Conservation (phyloP, 2,113 vertebrate species). For the Caranx melampygus region DNA sequence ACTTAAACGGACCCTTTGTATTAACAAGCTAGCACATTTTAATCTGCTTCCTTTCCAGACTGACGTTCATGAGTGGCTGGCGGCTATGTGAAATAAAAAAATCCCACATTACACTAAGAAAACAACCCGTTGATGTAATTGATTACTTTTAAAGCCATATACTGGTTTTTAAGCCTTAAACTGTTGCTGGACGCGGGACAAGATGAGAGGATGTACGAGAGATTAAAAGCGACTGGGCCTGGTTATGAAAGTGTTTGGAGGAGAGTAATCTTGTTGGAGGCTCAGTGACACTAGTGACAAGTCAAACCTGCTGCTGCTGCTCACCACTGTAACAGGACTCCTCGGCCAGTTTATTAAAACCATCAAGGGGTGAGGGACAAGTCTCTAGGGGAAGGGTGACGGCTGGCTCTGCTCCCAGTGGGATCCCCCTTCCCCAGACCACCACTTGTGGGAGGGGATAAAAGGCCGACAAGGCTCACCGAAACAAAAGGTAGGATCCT, state of each 20-base stretch:
- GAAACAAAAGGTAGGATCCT: conserved; percentile 41
- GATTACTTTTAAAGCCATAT: background rate
- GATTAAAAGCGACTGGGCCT: conserved; percentile 20
- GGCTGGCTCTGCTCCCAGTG: conserved; percentile 17
- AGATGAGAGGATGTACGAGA: background rate
- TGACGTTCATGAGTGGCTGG: background rate
- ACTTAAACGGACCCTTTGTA: background rate
- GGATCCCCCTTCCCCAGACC: background rate
- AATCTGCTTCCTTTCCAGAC: background rate
- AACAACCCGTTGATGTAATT: background rate
- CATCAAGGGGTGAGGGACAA: conserved; percentile 29
- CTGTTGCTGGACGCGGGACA: background rate
- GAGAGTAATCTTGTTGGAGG: conserved; percentile 25
- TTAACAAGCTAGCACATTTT: no score
- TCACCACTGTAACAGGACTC: conserved; percentile 37
- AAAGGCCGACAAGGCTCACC: background rate
- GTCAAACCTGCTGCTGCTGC: background rate
- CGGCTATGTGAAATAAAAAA: background rate
- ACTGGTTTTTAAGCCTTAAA: background rate
- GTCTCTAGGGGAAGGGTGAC: background rate
- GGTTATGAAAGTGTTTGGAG: conserved; percentile 11
- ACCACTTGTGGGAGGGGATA: conserved; percentile 8
- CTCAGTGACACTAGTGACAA: background rate
- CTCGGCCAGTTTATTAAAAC: conserved; percentile 1
- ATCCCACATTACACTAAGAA: background rate